Evolutionary conservation across 2,888 invertebrate genomes (phyloP), one percentile per base, ranked within the genome.

Genomic region (Silvanus unidentatus): DNA sequence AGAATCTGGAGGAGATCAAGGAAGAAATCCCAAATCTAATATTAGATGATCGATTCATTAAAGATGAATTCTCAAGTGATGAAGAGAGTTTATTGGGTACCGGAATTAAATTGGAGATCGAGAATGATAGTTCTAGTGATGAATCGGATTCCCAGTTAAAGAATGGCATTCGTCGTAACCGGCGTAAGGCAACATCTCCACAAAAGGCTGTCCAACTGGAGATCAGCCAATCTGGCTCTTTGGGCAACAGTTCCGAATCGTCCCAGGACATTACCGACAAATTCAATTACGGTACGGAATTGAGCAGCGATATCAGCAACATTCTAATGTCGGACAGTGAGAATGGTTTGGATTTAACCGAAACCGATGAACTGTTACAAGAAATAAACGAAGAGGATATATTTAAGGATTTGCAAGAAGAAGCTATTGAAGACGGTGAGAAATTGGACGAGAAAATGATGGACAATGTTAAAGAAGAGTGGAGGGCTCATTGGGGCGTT

Each of bases 401-500:
- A 52, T 69, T 69, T 48, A 66, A 67, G 45, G 68, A 66, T 39
- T 45, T 68, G 34, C 60, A 62, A 30, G 64, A 67, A 42, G 66
- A 69, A 22, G 8, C 22, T 22, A 8, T 48, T 50, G 40, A 29
- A 63, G 65, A 62, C 47, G 64, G 63, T 32, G 62, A 65, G 45
- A 62, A 66, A 50, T 49, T 69, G 42, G 63, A 65, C 53, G 60
- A 68, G 46, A 67, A 68, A 47, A 65, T 66, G n/a, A 71, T 75
- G 39, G 74, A 76, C 40, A 73, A 73, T 50, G 74, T 76, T 2
- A 69, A 71, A 52, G 69, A 71, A 52, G 70, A 70, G 54, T 70
- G 68, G 68, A 56, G 67, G 34, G 65, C 67, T 1, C 67, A 70
- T 47, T 71, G 79, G 60, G 79, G 80, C 2, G 77, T 80, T 9